phyloP scores from a whole-genome alignment of 2,113 vertebrate genomes.

The Sigmodon hispidus region DNA sequence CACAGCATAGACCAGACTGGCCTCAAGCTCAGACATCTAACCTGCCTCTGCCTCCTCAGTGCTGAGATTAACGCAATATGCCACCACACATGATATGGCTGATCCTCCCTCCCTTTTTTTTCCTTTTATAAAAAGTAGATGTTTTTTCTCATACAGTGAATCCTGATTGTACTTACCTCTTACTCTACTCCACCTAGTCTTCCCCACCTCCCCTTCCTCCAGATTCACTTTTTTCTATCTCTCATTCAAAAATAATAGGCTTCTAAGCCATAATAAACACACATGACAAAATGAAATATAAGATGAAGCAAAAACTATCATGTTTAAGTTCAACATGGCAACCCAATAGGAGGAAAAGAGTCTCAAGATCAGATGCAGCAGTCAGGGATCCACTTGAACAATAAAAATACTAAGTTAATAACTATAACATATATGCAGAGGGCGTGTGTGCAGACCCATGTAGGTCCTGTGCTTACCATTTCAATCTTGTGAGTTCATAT shows the following conservation, averaged over 20 bases:
- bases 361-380: neutral
- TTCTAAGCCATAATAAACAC: neutral
- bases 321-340: neutral
- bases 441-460: neutral
- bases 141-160: neutral
- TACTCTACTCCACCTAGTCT: neutral
- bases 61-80: neutral
- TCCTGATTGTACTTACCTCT: neutral
- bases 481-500: neutral
- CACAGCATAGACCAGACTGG: neutral
- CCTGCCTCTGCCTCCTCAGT: neutral
- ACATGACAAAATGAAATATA: neutral
- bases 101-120: too few species aligned
- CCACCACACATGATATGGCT: neutral
- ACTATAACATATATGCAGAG: neutral
- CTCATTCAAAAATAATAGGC: neutral
- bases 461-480: neutral
- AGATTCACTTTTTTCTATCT: neutral
- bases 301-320: neutral
- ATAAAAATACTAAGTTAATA: neutral
- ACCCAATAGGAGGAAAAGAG: neutral
- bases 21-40: neutral
- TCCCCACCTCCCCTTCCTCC: neutral
- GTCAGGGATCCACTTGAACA: neutral
- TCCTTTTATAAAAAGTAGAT: neutral